Conservation (phyloP, 2,113 vertebrate species). For the Halichoeres trimaculatus region DNA sequence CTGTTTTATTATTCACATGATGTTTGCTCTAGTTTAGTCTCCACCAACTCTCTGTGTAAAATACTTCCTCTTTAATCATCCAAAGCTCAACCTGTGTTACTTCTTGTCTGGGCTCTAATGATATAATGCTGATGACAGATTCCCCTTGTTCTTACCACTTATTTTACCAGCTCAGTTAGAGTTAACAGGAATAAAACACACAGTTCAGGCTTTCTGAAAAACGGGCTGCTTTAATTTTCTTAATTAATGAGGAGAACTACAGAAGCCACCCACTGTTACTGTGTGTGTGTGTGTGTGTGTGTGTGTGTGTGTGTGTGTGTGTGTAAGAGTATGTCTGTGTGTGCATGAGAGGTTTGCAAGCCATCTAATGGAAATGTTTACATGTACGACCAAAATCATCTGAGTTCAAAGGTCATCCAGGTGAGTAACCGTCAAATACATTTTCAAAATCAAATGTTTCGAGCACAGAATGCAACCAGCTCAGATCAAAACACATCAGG, state of each 20-base stretch:
- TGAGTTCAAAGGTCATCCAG: background rate
- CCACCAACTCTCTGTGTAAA: too few relatives aligned
- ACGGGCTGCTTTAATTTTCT: conserved; percentile 40
- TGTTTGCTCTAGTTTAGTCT: too few relatives aligned
- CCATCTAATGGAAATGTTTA: conserved; percentile 8
- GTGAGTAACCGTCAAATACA: background rate
- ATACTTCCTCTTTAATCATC: too few relatives aligned
- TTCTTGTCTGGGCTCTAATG: too few relatives aligned
- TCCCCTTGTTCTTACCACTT: too few relatives aligned
- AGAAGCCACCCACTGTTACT: conserved; percentile 2
- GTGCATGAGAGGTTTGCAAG: conserved; percentile 1
- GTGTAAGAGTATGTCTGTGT: background rate
- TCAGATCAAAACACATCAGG: conserved; percentile 13
- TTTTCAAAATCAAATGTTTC: background rate
- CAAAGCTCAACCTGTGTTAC: too few relatives aligned
- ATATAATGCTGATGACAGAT: too few relatives aligned
- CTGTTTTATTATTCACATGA: too few relatives aligned
- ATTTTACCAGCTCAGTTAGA: too few relatives aligned
- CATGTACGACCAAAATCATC: conserved; percentile 4
- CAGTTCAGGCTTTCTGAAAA: conserved; percentile 11
- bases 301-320: background rate
- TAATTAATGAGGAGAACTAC: conserved; percentile 33
- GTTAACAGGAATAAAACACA: background rate
- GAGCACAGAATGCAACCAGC: conserved; percentile 1
- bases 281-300: background rate